These are phyloP conservation scores for Ditylenchus dipsaci DNA, from an alignment of 1,140 invertebrate species.

Conservation along the genomic window DNA sequence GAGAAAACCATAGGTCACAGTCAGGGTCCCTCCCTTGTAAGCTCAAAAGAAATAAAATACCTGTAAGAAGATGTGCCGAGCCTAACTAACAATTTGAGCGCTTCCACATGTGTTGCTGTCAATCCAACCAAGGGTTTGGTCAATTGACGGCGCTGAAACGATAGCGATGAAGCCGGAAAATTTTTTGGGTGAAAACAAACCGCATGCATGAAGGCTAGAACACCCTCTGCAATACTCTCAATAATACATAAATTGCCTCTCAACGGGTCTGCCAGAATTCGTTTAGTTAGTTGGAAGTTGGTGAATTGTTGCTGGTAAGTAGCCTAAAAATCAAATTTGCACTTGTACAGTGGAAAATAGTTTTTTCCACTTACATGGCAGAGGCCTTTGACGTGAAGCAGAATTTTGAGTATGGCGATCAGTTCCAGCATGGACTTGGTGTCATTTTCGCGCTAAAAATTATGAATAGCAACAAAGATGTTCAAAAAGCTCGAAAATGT, in stretches of 20 bases:
- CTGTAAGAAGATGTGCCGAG: too few species aligned
- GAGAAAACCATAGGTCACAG: too few species aligned
- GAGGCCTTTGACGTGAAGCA: conserved; percentile 30
- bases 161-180: conserved; percentile 15
- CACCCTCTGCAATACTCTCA: conserved; percentile 67
- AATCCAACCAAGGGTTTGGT: conserved; percentile 26
- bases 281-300: conserved; percentile 65
- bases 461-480: too few species aligned
- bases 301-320: conserved; percentile 62
- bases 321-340: conserved; percentile 9
- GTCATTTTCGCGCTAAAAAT: conserved; percentile 66
- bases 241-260: conserved; percentile 65
- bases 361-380: conserved; percentile 8
- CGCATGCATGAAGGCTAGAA: conserved; percentile 69
- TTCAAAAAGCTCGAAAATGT: too few species aligned
- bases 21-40: too few species aligned
- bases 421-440: conserved; percentile 69
- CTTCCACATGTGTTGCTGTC: conserved; percentile 34
- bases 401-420: conserved; percentile 59
- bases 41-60: not conserved
- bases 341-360: not conserved
- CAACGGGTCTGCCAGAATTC: conserved; percentile 61
- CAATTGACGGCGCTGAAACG: conserved; percentile 37
- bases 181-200: conserved; percentile 57
- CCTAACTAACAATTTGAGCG: conserved; percentile 20